These are phyloP conservation scores for Oryzias celebensis DNA, from an alignment of 2,113 vertebrate species.

Conservation along the genomic window DNA sequence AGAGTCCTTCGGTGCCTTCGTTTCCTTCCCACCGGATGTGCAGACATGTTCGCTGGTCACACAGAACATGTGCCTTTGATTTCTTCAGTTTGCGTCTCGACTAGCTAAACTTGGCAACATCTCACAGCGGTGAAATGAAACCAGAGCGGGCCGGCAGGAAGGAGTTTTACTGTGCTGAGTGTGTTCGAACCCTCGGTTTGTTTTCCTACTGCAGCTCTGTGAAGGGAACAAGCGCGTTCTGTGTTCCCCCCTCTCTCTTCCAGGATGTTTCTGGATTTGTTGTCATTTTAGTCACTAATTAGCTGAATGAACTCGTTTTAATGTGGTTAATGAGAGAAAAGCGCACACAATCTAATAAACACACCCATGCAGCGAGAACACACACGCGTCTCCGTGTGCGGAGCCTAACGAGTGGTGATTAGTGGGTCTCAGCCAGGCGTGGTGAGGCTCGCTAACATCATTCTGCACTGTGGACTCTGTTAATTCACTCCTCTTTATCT, in stretches of 20 bases:
- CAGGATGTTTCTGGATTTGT: slow-evolving; percentile 39
- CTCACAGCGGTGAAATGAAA: slow-evolving; percentile 13
- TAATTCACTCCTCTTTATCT: slow-evolving; percentile 93
- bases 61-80: slow-evolving; percentile 51
- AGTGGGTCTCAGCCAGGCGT: slow-evolving; percentile 83
- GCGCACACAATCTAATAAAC: slow-evolving; percentile 30
- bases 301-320: slow-evolving; percentile 50
- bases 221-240: background rate
- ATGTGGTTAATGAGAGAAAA: slow-evolving; percentile 42
- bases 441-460: slow-evolving; percentile 84
- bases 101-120: slow-evolving; percentile 34
- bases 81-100: slow-evolving; percentile 34
- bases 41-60: slow-evolving; percentile 38
- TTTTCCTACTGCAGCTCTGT: slow-evolving; percentile 3
- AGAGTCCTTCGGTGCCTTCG: slow-evolving; percentile 59
- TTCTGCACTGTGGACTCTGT: slow-evolving; percentile 86
- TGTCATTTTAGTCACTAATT: slow-evolving; percentile 53
- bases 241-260: background rate
- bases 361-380: slow-evolving; percentile 8
- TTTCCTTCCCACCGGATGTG: slow-evolving; percentile 52
- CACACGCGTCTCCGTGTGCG: slow-evolving; percentile 29
- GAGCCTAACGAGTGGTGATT: slow-evolving; percentile 89
- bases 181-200: slow-evolving; percentile 16
- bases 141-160: slow-evolving; percentile 18
- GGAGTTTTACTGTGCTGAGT: slow-evolving; percentile 9